phyloP scores from a whole-genome alignment of 2,113 vertebrate species.

The Lepisosteus oculatus region DNA sequence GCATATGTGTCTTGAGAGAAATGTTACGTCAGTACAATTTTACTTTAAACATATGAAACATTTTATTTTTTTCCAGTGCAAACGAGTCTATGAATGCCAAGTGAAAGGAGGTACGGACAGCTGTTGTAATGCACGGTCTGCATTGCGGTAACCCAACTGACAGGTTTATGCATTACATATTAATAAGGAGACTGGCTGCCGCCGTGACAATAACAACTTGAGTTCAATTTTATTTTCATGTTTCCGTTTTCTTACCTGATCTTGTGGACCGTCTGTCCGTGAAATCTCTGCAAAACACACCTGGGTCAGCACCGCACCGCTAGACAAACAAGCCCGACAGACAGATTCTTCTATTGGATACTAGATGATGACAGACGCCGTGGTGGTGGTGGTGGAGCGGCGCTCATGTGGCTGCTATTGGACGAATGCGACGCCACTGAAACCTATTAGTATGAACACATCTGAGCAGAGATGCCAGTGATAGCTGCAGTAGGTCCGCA shows the following conservation, averaged over 20 bases:
- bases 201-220: neutral
- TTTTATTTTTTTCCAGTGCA: no score
- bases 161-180: conserved; percentile 21
- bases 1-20: no score
- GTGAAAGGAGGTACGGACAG: neutral
- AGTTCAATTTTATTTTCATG: neutral
- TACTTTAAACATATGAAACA: no score
- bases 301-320: conserved; percentile 57
- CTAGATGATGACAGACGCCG: conserved; percentile 34
- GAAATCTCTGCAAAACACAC: conserved; percentile 54
- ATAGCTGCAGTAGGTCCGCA: conserved; percentile 11
- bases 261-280: conserved; percentile 40
- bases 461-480: conserved; percentile 4
- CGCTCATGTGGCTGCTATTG: conserved; percentile 46
- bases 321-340: conserved; percentile 45
- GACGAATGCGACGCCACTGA: conserved; percentile 21
- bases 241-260: conserved; percentile 52
- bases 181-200: no score
- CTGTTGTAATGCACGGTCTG: conserved; percentile 36
- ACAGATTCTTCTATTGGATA: conserved; percentile 48
- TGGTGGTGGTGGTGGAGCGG: conserved; percentile 32
- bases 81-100: no score
- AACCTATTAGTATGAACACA: neutral
- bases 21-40: no score
- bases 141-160: conserved; percentile 56